phyloP scores from a whole-genome alignment of 2,888 invertebrate species.

The Odontothrips loti region DNA sequence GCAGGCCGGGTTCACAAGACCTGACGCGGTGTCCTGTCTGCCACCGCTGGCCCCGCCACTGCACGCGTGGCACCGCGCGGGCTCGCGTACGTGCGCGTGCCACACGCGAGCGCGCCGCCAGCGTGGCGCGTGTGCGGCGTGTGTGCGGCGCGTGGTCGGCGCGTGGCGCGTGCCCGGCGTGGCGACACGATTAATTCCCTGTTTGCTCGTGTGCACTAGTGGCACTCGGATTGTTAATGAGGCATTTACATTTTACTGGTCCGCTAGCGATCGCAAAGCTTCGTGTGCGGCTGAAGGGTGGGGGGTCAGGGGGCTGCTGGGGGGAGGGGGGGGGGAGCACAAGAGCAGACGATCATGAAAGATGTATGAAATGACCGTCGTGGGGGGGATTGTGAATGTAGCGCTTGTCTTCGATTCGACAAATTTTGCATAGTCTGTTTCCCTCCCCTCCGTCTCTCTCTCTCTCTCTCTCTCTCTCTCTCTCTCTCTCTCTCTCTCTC shows the following conservation, averaged over 20 bases:
- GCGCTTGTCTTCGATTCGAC: no score
- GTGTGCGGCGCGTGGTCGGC: background rate
- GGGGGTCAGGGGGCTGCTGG: no score
- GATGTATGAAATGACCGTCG: constrained; percentile 25
- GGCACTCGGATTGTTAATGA: constrained; percentile 1
- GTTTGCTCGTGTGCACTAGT: background rate
- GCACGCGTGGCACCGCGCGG: no score
- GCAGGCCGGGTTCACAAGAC: no score
- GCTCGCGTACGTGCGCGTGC: no score
- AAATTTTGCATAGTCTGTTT: no score
- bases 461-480: no score
- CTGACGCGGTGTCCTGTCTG: no score
- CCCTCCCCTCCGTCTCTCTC: no score
- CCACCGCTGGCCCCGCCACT: no score
- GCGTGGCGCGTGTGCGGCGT: background rate
- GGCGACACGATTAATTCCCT: background rate
- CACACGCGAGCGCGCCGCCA: no score
- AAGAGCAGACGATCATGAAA: constrained; percentile 20
- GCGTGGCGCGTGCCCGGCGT: background rate
- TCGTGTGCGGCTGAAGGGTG: background rate
- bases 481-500: no score
- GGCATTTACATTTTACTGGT: constrained; percentile 16
- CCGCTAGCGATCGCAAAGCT: background rate
- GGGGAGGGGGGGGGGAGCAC: background rate
- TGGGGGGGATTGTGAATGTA: background rate